Percentiles rank a stretch among this genome's conserved stretches.
Conservation (phyloP, 2,113 vertebrate species). For the Barbus barbus region DNA sequence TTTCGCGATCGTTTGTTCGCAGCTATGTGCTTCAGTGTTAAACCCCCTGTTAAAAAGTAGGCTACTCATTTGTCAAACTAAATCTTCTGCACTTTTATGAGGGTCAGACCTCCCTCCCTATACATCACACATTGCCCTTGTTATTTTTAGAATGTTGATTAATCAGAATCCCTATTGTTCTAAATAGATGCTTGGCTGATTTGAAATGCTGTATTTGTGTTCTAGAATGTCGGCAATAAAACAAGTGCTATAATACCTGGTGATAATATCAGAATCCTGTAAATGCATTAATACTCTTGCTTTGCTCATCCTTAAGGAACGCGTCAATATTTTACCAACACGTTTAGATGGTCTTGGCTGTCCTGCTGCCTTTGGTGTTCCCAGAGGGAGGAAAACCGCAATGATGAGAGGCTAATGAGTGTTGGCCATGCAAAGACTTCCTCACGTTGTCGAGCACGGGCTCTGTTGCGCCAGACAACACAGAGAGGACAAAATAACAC, state of each 20-base stretch:
- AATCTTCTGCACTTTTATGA: too few relatives aligned
- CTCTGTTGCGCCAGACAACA: not conserved
- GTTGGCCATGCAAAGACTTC: slow-evolving; percentile 3
- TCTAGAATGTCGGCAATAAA: not conserved
- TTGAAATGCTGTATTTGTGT: not conserved
- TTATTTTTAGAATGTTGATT: too few relatives aligned
- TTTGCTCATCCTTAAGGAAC: not conserved
- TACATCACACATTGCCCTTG: too few relatives aligned
- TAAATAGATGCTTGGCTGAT: not conserved
- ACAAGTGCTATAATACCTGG: not conserved
- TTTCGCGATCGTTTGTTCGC: too few relatives aligned
- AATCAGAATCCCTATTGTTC: not conserved
- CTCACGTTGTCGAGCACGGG: slow-evolving; percentile 59
- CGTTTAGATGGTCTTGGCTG: not conserved
- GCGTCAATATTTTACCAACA: not conserved
- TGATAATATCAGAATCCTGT: not conserved
- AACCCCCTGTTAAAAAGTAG: too few relatives aligned
- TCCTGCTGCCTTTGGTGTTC: too few relatives aligned
- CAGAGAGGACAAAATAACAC: not conserved
- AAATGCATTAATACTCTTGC: not conserved
- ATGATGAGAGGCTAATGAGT: not conserved
- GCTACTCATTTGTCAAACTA: too few relatives aligned
- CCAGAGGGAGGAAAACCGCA: not conserved
- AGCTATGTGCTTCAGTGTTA: too few relatives aligned
- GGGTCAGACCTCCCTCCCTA: too few relatives aligned